Base-by-base conservation (phyloP, 2,797 vertebrate genomes). In the Gephyroberyx darwinii region DNA sequence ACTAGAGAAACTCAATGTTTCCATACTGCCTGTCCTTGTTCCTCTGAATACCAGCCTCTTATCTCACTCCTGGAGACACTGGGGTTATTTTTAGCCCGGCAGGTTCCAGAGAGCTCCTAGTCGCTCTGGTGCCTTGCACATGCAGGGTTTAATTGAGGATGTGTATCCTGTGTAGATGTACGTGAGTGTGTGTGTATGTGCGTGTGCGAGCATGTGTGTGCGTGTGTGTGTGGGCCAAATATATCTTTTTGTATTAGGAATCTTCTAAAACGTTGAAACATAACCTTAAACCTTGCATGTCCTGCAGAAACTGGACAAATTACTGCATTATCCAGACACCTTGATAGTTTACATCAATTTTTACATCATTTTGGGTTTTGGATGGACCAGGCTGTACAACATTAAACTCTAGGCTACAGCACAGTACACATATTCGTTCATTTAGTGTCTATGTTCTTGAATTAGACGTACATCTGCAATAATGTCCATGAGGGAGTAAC, bases 1-100 rank as follows among this genome's bases (percentile, higher is more conserved):
- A 37, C 43, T 8, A 65, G n/a, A 64, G 70, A 74, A 64, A 26
- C 17, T 70, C 31, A 14, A 39, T 58, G n/a, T 41, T 33, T 71
- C 5, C 54, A 16, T 58, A 37, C 26, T 8, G 48, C 52, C 68
- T 69, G 82, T 73, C 75, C 80, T 74, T 81, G 81, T 45, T 17
- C 35, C 66, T 69, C 22, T 37, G 37, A 68, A 47, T 26, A 72
- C 73, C 67, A 67, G 86, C 82, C 74, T 74, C 75, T 72, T 26
- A 65, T 84, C 78, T 89, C 83, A 26, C 74, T 88, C 72, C 81
- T 84, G 73, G 67, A 88, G 83, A 86, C 77, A 43, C 63, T 5
- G 12, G 37, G 26, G 78, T 76, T 92, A 91, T 92, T 92, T 92
- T 89, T 92, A 90, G 87, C 70, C 69, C 47, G 37, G 58, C 58